Evolutionary conservation across 2,797 vertebrate species (phyloP).

Genomic region (Gymnoscopelus braueri): DNA sequence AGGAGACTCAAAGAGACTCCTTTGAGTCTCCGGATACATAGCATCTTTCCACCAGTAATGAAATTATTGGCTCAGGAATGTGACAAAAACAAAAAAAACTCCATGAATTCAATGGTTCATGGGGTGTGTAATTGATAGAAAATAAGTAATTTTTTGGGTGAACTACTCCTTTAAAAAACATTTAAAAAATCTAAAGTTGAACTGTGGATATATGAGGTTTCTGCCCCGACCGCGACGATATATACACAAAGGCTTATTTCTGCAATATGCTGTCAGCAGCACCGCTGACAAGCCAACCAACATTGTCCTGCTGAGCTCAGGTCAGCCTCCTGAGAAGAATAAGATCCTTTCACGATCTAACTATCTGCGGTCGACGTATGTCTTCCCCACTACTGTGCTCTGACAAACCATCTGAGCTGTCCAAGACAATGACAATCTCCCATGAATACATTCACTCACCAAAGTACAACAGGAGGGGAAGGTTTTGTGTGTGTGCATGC

Average conservation of each 20-base stretch:
- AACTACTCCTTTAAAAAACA: too few relatives aligned
- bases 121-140: too few relatives aligned
- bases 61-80: too few relatives aligned
- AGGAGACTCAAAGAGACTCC: too few relatives aligned
- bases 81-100: too few relatives aligned
- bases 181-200: too few relatives aligned
- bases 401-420: conserved; percentile 42
- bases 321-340: conserved; percentile 48
- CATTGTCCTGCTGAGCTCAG: conserved; percentile 35
- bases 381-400: conserved; percentile 26
- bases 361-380: conserved; percentile 39
- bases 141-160: too few relatives aligned
- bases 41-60: too few relatives aligned
- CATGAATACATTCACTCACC: conserved; percentile 1
- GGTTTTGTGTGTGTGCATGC: not conserved
- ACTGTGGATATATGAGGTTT: too few relatives aligned
- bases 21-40: too few relatives aligned
- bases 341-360: conserved; percentile 43
- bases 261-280: conserved; percentile 30
- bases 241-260: conserved; percentile 24
- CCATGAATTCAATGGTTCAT: too few relatives aligned
- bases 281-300: conserved; percentile 33
- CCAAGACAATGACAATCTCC: conserved; percentile 19
- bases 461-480: not conserved
- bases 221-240: too few relatives aligned